Percentiles rank a stretch among this genome's conserved stretches.
Evolutionary conservation across 2,113 vertebrate genomes (phyloP).

Genomic region (Cricetomys ansorgei): DNA sequence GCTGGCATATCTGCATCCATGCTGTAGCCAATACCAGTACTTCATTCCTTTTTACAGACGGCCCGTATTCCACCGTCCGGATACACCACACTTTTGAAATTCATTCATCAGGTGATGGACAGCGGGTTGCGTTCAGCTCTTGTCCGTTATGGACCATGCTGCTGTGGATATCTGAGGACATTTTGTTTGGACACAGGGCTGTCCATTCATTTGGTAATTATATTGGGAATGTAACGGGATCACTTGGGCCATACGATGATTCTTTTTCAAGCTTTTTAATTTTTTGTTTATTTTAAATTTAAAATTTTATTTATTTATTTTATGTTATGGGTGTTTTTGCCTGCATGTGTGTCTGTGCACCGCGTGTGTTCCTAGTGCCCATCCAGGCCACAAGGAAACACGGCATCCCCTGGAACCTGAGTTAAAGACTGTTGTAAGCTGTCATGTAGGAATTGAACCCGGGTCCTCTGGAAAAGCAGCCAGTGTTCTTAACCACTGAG

Average conservation of each 20-base stretch:
- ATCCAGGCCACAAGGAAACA: background rate
- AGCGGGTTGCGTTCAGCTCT: background rate
- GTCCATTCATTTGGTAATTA: background rate
- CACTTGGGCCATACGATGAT: background rate
- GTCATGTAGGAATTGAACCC: background rate
- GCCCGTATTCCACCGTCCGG: no score
- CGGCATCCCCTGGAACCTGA: background rate
- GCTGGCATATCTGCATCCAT: background rate
- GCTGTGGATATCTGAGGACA: no score
- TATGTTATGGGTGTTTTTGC: background rate
- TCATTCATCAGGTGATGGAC: no score
- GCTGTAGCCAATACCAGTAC: background rate
- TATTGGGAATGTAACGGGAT: no score
- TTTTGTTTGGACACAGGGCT: background rate
- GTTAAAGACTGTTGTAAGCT: background rate
- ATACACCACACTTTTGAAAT: background rate
- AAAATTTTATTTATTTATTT: background rate
- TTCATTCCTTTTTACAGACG: background rate
- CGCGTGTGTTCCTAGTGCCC: background rate
- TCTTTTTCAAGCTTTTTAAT: background rate
- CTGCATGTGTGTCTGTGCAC: background rate
- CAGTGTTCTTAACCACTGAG: background rate
- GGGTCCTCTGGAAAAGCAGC: background rate
- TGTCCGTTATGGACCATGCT: background rate
- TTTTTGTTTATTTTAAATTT: background rate